Percentiles rank a stretch among this genome's conserved stretches.
These are phyloP conservation scores for Criorhina ranunculi DNA, from an alignment of 2,888 invertebrate species.

Conservation along the genomic window DNA sequence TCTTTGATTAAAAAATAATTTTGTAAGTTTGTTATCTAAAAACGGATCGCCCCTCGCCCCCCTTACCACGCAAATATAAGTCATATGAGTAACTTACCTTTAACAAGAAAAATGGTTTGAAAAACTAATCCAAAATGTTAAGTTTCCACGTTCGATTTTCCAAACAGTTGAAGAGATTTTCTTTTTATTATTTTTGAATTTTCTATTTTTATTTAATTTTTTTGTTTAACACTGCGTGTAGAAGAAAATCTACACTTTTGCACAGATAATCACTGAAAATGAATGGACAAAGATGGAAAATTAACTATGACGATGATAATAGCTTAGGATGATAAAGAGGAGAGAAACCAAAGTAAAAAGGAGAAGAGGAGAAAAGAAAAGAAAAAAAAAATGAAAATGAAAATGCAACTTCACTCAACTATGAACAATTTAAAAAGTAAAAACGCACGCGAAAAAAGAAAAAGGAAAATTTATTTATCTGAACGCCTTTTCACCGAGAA, in stretches of 20 bases:
- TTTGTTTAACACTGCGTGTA: slow-evolving; percentile 58
- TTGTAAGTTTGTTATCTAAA: no score
- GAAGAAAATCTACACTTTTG: slow-evolving; percentile 67
- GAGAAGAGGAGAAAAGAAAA: slow-evolving; percentile 28
- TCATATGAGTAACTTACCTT: slow-evolving; percentile 52
- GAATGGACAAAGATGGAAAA: slow-evolving; percentile 59
- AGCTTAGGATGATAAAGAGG: slow-evolving; percentile 59
- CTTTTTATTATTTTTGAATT: slow-evolving; percentile 20
- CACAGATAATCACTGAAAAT: slow-evolving; percentile 71
- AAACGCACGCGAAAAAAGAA: slow-evolving; percentile 54
- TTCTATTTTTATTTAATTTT: slow-evolving; percentile 25
- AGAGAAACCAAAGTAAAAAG: slow-evolving; percentile 16
- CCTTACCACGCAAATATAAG: no score
- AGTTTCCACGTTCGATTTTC: slow-evolving; percentile 50
- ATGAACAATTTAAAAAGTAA: slow-evolving; percentile 68
- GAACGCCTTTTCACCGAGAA: slow-evolving; percentile 51
- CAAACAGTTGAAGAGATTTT: slow-evolving; percentile 5
- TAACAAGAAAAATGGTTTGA: slow-evolving; percentile 17
- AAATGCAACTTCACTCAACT: slow-evolving; percentile 75
- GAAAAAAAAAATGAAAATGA: slow-evolving; percentile 66
- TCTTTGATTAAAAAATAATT: no score
- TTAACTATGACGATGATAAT: slow-evolving; percentile 63
- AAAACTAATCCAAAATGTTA: slow-evolving; percentile 55
- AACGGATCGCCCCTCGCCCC: no score
- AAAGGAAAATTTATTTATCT: slow-evolving; percentile 57